A percentile compares a stretch with the other conserved stretches of the same genome.
Conservation (phyloP, 2,113 vertebrate genomes). For the Ochotona princeps region DNA sequence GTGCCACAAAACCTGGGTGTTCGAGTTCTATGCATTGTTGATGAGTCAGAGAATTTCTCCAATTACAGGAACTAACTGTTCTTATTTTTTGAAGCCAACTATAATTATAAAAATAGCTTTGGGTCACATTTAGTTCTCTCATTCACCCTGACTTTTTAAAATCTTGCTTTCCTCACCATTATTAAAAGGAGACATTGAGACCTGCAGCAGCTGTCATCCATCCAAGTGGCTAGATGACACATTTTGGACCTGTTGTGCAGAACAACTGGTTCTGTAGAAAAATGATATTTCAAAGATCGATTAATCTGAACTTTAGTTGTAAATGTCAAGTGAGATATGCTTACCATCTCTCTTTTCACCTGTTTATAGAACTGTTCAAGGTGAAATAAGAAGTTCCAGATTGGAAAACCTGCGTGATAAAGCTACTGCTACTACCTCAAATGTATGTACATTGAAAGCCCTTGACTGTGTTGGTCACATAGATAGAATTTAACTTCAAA, state of each 20-base stretch:
- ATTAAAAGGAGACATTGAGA: neutral
- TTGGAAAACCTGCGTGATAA: fast-evolving
- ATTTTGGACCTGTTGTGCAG: neutral
- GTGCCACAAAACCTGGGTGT: neutral
- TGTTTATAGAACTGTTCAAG: neutral
- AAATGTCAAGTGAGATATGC: neutral
- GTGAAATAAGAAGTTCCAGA: neutral
- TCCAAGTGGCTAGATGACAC: neutral
- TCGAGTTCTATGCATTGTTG: constrained; percentile 60
- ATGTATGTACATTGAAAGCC: constrained; percentile 14
- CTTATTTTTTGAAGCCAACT: too few species aligned
- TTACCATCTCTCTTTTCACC: constrained; percentile 41
- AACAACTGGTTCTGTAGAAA: neutral
- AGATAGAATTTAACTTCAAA: neutral
- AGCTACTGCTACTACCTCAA: fast-evolving
- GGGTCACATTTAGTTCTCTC: neutral
- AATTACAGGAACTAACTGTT: constrained; percentile 50
- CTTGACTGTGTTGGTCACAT: neutral
- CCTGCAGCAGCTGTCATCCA: neutral
- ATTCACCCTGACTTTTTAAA: neutral
- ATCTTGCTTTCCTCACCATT: constrained; percentile 12
- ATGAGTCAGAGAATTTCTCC: constrained; percentile 59
- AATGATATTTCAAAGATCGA: neutral
- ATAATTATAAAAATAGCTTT: too few species aligned
- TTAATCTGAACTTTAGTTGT: neutral